Percentiles rank a stretch among this genome's conserved stretches.
Evolutionary conservation across 2,113 vertebrate genomes (phyloP).

Genomic region (Oreamnos americanus): DNA sequence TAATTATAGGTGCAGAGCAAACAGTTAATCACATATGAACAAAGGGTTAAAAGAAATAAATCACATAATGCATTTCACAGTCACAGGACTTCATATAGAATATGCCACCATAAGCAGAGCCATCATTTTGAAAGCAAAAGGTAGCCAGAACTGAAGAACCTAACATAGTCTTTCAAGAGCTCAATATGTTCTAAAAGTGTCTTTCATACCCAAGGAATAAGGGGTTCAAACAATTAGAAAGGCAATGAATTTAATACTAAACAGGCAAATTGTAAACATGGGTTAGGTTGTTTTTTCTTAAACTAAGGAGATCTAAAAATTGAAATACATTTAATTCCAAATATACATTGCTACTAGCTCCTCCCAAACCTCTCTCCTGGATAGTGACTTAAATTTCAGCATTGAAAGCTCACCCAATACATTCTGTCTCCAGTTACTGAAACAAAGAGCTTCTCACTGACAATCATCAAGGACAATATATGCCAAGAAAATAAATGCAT

Average conservation of each 20-base stretch:
- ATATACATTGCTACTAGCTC: neutral
- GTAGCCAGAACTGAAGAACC: neutral
- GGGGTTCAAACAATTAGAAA: neutral
- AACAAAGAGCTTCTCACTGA: neutral
- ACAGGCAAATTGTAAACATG: neutral
- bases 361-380: neutral
- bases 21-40: neutral
- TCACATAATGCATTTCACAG: neutral
- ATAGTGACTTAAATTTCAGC: neutral
- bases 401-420: neutral
- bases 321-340: constrained; percentile 12
- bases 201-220: neutral
- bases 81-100: neutral
- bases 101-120: neutral
- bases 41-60: neutral
- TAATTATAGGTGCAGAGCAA: neutral
- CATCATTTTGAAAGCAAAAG: neutral
- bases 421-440: neutral
- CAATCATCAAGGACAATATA: neutral
- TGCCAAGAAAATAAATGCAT: neutral
- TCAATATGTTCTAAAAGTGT: neutral
- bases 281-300: neutral
- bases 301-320: neutral
- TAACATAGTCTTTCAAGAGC: neutral
- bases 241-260: neutral